Conservation (phyloP, 2,113 vertebrate species). For the pig (Sus scrofa) region DNA sequence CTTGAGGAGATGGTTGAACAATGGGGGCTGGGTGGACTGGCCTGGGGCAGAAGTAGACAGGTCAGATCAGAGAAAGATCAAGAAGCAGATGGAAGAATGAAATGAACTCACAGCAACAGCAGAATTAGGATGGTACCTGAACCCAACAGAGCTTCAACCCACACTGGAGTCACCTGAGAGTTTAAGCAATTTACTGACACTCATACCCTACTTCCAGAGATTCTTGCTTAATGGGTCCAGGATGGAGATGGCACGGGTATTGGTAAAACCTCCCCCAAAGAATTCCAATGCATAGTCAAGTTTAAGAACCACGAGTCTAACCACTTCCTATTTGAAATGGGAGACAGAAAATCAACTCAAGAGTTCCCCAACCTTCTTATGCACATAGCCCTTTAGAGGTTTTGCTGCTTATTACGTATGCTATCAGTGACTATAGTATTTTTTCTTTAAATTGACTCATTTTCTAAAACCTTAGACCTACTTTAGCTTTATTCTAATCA, state of each 20-base stretch:
- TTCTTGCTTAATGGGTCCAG: background rate
- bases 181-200: background rate
- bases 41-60: background rate
- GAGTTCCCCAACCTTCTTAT: background rate
- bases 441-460: constrained; percentile 23
- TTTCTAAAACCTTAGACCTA: constrained; percentile 2
- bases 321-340: too few species aligned
- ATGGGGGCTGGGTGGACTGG: background rate
- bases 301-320: background rate
- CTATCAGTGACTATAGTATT: background rate
- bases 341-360: background rate
- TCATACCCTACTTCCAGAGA: background rate
- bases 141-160: background rate
- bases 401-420: background rate
- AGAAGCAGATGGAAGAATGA: background rate
- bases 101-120: background rate
- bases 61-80: background rate
- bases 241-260: background rate
- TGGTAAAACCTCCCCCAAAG: background rate
- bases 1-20: background rate
- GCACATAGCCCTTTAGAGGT: background rate
- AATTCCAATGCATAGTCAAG: background rate
- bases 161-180: background rate
- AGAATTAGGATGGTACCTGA: background rate
- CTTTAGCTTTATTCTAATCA: constrained; percentile 9